phyloP scores from a whole-genome alignment of 2,113 vertebrate genomes.

The Danionella cerebrum region DNA sequence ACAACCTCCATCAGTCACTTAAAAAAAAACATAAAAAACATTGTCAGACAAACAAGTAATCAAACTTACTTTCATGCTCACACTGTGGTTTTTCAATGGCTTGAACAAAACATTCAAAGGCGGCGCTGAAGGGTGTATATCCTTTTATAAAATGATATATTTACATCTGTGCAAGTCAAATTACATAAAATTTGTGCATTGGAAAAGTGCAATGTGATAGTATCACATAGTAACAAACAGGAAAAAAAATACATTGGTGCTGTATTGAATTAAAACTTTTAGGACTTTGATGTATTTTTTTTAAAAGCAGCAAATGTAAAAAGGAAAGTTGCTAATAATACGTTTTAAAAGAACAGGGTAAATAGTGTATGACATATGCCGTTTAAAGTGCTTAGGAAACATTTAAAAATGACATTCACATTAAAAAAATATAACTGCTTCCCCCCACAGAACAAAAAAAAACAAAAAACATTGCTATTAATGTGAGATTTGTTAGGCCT shows the following conservation, averaged over 20 bases:
- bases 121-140: neutral
- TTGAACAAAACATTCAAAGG: no score
- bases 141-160: neutral
- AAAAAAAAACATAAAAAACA: no score
- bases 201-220: neutral
- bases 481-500: neutral
- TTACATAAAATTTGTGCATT: neutral
- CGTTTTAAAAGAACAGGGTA: no score
- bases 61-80: no score
- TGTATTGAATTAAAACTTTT: no score
- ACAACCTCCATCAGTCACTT: no score
- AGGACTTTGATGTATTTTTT: no score
- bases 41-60: no score
- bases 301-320: no score
- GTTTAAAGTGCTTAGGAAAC: neutral
- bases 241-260: neutral
- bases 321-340: no score
- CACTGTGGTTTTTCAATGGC: no score
- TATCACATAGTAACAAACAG: no score
- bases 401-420: neutral
- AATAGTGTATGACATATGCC: neutral
- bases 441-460: neutral
- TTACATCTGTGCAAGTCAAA: neutral
- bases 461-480: neutral
- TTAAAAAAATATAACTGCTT: neutral